These are phyloP conservation scores for Todus mexicanus DNA, from an alignment of 2,797 vertebrate genomes.

Conservation along the genomic window DNA sequence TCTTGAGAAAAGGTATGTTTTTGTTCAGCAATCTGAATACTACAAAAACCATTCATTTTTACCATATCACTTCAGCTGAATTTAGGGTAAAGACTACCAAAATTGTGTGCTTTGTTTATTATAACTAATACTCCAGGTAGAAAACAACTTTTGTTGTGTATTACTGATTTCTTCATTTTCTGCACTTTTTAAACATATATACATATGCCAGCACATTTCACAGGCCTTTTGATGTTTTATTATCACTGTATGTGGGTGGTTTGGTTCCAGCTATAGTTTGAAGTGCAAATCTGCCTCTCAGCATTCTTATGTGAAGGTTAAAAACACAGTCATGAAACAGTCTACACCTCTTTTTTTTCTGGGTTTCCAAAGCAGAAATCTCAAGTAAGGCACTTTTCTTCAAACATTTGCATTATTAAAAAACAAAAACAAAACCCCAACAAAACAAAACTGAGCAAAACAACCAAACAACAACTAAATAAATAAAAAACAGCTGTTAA, in stretches of 20 bases:
- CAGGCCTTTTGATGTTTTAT: slow-evolving; percentile 44
- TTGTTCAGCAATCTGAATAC: neutral
- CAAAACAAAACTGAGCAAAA: neutral
- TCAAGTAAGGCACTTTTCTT: neutral
- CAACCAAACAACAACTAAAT: neutral
- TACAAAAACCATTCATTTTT: neutral
- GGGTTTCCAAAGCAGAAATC: neutral
- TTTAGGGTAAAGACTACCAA: neutral
- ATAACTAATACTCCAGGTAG: neutral
- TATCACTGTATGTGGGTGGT: slow-evolving; percentile 30
- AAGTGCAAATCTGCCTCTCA: slow-evolving; percentile 55
- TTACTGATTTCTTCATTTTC: neutral
- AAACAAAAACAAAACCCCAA: neutral
- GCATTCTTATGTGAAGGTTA: slow-evolving; percentile 14
- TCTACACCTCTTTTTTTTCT: neutral
- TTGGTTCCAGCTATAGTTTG: slow-evolving; percentile 46
- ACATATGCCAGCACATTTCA: slow-evolving; percentile 3
- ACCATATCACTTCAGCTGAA: neutral
- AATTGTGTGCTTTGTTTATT: neutral
- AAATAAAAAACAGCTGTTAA: neutral
- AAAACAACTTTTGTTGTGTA: neutral
- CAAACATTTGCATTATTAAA: neutral
- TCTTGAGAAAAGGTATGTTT: neutral
- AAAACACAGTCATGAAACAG: slow-evolving; percentile 34
- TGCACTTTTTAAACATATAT: neutral